phyloP scores from a whole-genome alignment of 2,888 invertebrate species.

The Drosophila crucigera region DNA sequence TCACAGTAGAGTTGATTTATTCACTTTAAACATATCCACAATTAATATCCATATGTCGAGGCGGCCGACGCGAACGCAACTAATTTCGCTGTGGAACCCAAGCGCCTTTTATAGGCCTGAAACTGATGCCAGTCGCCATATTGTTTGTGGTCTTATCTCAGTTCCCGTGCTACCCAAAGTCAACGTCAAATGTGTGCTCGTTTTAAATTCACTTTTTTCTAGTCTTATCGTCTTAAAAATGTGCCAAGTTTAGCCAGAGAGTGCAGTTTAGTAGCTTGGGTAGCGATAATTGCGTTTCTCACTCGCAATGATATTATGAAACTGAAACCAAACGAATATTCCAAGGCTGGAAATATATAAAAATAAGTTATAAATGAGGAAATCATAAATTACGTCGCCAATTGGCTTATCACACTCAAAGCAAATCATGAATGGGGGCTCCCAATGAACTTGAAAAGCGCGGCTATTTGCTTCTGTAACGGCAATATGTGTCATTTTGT shows the following conservation, averaged over 20 bases:
- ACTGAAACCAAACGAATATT: slow-evolving; percentile 44
- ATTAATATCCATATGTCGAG: slow-evolving; percentile 12
- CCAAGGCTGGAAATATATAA: slow-evolving; percentile 46
- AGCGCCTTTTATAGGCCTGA: slow-evolving; percentile 62
- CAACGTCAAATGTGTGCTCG: slow-evolving; percentile 30
- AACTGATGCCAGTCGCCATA: slow-evolving; percentile 46
- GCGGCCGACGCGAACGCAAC: slow-evolving; percentile 55
- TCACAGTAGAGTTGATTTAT: slow-evolving; percentile 10
- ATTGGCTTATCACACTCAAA: slow-evolving; percentile 38
- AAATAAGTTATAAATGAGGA: slow-evolving; percentile 27
- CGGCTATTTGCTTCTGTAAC: slow-evolving; percentile 29
- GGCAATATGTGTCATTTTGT: slow-evolving; percentile 37
- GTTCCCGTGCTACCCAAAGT: slow-evolving; percentile 19
- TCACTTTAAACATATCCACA: slow-evolving; percentile 40
- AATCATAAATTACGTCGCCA: slow-evolving; percentile 41
- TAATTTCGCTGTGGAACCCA: slow-evolving; percentile 27
- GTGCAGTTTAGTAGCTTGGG: slow-evolving; percentile 33
- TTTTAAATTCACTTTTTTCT: slow-evolving; percentile 41
- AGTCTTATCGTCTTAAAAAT: slow-evolving; percentile 59
- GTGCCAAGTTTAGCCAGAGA: slow-evolving; percentile 57
- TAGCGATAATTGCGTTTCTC: slow-evolving; percentile 57
- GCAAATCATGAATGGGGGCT: slow-evolving; percentile 31
- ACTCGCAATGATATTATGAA: slow-evolving; percentile 33
- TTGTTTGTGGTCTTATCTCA: slow-evolving; percentile 37
- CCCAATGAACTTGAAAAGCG: slow-evolving; percentile 35